phyloP scores from a whole-genome alignment of 2,797 vertebrate genomes.

The Monodelphis domestica region DNA sequence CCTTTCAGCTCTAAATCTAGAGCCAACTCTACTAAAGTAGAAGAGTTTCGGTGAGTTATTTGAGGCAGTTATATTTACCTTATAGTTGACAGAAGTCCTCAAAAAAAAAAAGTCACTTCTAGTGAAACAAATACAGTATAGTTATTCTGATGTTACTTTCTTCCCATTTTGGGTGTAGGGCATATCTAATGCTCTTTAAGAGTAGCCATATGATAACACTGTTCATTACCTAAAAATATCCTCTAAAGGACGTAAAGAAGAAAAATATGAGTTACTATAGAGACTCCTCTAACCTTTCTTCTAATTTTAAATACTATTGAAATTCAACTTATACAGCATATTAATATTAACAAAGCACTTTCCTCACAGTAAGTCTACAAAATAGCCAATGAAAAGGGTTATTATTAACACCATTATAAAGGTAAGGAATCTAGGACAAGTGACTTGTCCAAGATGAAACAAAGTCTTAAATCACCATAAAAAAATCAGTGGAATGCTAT shows the following conservation, averaged over 20 bases:
- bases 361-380: background rate
- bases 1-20: background rate
- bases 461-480: background rate
- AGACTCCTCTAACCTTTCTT: background rate
- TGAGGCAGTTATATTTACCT: background rate
- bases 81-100: background rate
- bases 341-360: background rate
- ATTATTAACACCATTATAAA: background rate
- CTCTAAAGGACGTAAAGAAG: background rate
- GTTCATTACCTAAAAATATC: background rate
- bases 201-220: background rate
- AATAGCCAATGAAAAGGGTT: background rate
- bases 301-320: background rate
- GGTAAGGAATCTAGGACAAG: background rate
- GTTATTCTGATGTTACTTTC: background rate
- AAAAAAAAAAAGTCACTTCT: too few species aligned
- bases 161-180: background rate
- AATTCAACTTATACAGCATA: background rate
- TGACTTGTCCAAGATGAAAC: background rate
- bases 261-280: background rate
- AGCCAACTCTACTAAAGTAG: background rate
- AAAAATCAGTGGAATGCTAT: background rate
- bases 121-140: background rate
- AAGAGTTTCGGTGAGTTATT: background rate
- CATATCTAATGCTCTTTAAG: background rate